These are phyloP conservation scores for Amyelois transitella DNA, from an alignment of 1,140 invertebrate genomes.

Conservation along the genomic window DNA sequence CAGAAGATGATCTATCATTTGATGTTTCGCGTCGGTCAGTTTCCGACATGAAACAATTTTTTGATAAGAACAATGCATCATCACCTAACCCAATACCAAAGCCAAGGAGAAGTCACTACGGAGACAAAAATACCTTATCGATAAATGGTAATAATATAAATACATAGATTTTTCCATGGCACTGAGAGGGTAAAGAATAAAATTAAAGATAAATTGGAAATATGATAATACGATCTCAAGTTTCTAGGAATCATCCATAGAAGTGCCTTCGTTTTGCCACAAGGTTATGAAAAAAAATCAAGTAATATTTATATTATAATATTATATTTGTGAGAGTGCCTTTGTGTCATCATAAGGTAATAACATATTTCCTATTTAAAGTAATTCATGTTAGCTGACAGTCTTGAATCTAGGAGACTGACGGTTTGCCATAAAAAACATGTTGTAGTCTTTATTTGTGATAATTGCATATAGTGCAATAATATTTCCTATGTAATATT, in stretches of 20 bases:
- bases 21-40: conserved; percentile 41
- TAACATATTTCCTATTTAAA: neutral
- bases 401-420: neutral
- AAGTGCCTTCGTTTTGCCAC: too few relatives aligned
- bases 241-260: too few relatives aligned
- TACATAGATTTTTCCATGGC: too few relatives aligned
- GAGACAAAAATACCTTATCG: conserved; percentile 20
- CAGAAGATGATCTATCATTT: conserved; percentile 41
- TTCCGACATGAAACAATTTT: conserved; percentile 61
- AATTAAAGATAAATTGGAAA: too few relatives aligned
- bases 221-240: too few relatives aligned
- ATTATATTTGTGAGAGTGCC: neutral
- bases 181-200: too few relatives aligned
- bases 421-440: neutral
- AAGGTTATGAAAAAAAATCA: too few relatives aligned
- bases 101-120: conserved; percentile 64
- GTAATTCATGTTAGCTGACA: neutral
- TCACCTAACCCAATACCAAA: conserved; percentile 73
- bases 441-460: neutral
- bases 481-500: conserved; percentile 2
- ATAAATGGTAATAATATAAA: conserved; percentile 1
- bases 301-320: too few relatives aligned
- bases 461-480: conserved; percentile 1
- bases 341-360: neutral
- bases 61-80: conserved; percentile 46